Percentiles rank a stretch among this genome's conserved stretches.
Evolutionary conservation across 1,140 invertebrate genomes (phyloP).

Genomic region (Pseudomyrmex cubaensis): DNA sequence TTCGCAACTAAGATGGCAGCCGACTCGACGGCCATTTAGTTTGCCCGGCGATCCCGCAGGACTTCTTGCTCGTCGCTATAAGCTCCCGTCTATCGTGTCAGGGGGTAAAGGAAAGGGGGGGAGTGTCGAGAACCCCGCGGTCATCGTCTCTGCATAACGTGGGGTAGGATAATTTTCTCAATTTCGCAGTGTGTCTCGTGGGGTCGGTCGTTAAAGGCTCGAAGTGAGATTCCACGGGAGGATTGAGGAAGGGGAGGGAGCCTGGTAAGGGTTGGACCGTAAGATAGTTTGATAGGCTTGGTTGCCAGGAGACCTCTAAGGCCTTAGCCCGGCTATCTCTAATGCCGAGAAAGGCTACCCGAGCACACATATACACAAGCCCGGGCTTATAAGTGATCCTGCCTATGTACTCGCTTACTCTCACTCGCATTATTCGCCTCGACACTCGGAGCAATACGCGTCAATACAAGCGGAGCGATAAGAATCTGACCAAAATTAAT

Average conservation of each 20-base stretch:
- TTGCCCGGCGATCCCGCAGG: slow-evolving; percentile 47
- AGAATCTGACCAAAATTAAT: slow-evolving; percentile 34
- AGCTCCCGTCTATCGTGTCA: slow-evolving; percentile 44
- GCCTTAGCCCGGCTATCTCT: slow-evolving; percentile 76
- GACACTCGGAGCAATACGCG: slow-evolving; percentile 23
- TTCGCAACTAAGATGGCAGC: slow-evolving; percentile 83
- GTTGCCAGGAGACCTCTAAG: slow-evolving; percentile 83
- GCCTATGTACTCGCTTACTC: slow-evolving; percentile 61
- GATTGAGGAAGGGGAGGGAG: slow-evolving; percentile 66
- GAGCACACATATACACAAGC: slow-evolving; percentile 68
- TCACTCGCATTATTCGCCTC: slow-evolving; percentile 45
- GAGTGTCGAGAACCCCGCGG: slow-evolving; percentile 77
- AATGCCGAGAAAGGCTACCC: slow-evolving; percentile 79
- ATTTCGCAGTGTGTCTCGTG: slow-evolving; percentile 84
- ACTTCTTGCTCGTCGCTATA: slow-evolving; percentile 65
- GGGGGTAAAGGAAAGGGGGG: slow-evolving; percentile 20
- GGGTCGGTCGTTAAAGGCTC: slow-evolving; percentile 84
- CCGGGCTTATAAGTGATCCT: slow-evolving; percentile 73
- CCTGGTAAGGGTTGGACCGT: slow-evolving; percentile 80
- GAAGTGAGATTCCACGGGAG: slow-evolving; percentile 82
- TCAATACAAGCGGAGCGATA: slow-evolving; percentile 21
- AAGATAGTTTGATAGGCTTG: slow-evolving; percentile 86
- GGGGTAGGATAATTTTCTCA: slow-evolving; percentile 84
- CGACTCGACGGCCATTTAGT: slow-evolving; percentile 70
- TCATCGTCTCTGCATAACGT: slow-evolving; percentile 78